Evolutionary conservation across 2,797 vertebrate genomes (phyloP).

Genomic region (Siniperca scherzeri): DNA sequence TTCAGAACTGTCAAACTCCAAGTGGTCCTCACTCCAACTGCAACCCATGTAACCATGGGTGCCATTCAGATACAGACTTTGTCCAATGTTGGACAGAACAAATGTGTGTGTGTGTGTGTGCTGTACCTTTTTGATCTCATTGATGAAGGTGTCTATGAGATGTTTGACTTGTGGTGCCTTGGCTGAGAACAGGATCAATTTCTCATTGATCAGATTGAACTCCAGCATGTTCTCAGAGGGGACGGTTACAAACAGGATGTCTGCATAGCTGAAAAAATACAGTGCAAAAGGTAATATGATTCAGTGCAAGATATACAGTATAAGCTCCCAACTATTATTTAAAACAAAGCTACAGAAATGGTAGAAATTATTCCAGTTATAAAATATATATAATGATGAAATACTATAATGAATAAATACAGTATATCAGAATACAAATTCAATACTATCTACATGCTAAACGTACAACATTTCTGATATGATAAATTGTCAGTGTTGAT

Average conservation of each 20-base stretch:
- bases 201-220: constrained; percentile 94
- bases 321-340: neutral
- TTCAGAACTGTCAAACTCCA: neutral
- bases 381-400: neutral
- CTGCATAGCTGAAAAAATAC: constrained; percentile 88
- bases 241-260: constrained; percentile 95
- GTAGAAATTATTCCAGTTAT: neutral
- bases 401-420: neutral
- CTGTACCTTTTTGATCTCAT: constrained; percentile 94
- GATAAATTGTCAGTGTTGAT: neutral
- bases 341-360: neutral
- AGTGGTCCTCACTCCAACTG: neutral
- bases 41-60: neutral
- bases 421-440: neutral
- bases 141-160: constrained; percentile 94
- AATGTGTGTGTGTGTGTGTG: constrained; percentile 53
- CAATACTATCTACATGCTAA: neutral
- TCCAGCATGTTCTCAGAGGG: constrained; percentile 97
- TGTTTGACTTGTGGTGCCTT: constrained; percentile 94
- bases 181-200: constrained; percentile 97
- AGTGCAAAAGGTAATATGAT: neutral
- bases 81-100: neutral
- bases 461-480: neutral
- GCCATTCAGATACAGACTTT: neutral
- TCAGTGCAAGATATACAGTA: neutral